Percentiles rank a stretch among this genome's conserved stretches.
phyloP scores from a whole-genome alignment of 2,113 vertebrate species.

The Halcyon senegalensis region DNA sequence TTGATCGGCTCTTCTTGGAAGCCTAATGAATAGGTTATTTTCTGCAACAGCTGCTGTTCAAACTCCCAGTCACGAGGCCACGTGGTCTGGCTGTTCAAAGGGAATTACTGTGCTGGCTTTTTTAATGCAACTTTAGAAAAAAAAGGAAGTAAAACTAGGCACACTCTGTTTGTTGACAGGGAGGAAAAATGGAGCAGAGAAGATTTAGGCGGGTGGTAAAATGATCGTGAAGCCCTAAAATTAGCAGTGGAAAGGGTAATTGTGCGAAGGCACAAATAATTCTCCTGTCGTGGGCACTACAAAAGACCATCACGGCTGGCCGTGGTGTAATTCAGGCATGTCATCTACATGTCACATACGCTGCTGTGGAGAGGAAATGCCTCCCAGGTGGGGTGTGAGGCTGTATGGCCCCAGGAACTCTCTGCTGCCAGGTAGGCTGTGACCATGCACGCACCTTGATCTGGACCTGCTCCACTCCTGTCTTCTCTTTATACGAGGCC shows the following conservation, averaged over 20 bases:
- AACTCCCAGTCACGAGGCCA: slow-evolving; percentile 23
- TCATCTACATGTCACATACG: neutral
- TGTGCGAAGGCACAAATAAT: neutral
- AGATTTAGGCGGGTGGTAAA: neutral
- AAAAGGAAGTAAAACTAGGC: neutral
- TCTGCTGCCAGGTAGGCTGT: neutral
- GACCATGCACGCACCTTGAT: neutral
- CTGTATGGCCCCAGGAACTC: neutral
- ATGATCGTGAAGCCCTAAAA: neutral
- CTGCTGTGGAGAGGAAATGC: neutral
- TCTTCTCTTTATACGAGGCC: neutral
- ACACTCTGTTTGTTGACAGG: neutral
- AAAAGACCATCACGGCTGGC: neutral
- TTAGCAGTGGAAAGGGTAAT: neutral
- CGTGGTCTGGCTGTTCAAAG: slow-evolving; percentile 26
- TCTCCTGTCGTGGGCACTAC: neutral
- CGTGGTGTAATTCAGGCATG: neutral
- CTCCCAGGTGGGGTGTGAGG: neutral
- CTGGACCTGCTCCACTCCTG: neutral
- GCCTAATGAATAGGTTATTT: slow-evolving; percentile 49
- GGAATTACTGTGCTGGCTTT: neutral
- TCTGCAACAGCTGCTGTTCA: slow-evolving; percentile 57
- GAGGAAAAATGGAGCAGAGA: neutral
- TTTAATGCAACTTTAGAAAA: neutral
- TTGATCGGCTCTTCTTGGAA: slow-evolving; percentile 45